These are phyloP conservation scores for Pleuronectes platessa DNA, from an alignment of 2,113 vertebrate genomes.

Conservation along the genomic window DNA sequence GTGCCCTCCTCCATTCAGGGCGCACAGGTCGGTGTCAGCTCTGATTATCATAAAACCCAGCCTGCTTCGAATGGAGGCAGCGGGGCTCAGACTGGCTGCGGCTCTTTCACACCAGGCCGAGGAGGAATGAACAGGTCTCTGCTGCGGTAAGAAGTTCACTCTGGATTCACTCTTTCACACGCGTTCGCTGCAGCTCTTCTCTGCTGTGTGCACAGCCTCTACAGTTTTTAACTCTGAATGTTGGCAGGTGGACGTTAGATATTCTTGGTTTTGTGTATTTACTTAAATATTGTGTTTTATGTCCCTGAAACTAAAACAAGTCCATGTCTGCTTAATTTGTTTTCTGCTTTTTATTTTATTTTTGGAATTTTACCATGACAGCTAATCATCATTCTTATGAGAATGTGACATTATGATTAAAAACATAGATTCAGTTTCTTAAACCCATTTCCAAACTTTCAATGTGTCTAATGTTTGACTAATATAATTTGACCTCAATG, in stretches of 20 bases:
- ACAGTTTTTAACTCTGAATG: neutral
- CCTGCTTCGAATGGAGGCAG: slow-evolving; percentile 78
- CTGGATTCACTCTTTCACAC: slow-evolving; percentile 4
- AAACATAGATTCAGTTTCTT: no score
- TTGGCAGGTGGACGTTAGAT: neutral
- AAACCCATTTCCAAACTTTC: neutral
- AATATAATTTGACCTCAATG: no score
- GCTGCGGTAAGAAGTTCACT: slow-evolving; percentile 63
- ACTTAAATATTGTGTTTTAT: neutral
- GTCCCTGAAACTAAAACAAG: no score
- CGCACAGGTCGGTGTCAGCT: slow-evolving; percentile 79
- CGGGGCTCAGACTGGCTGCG: slow-evolving; percentile 63
- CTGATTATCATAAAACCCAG: slow-evolving; percentile 83
- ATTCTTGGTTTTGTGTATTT: no score
- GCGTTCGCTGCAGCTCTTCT: neutral
- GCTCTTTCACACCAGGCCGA: slow-evolving; percentile 65
- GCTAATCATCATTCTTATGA: neutral
- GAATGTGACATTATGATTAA: neutral
- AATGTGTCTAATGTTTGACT: neutral
- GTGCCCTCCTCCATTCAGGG: slow-evolving; percentile 74
- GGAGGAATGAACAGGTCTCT: slow-evolving; percentile 65
- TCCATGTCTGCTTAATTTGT: no score
- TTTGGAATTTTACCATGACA: neutral
- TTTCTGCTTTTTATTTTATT: no score
- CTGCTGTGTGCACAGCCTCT: neutral